phyloP scores from a whole-genome alignment of 2,113 vertebrate genomes.

The Neogale vison region DNA sequence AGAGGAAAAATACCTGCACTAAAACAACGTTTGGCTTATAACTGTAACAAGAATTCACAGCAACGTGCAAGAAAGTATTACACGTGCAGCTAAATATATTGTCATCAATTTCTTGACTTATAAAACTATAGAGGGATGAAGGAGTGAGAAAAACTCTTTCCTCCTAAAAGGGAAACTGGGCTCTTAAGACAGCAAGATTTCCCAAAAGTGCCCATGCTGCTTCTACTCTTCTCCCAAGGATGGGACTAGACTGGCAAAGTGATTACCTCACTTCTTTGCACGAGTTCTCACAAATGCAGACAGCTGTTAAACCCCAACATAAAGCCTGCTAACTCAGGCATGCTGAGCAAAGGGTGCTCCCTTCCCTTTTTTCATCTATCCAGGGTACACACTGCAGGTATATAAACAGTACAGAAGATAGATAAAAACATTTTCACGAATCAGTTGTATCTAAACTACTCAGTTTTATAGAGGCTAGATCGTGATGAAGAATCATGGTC shows the following conservation, averaged over 20 bases:
- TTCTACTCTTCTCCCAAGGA: not conserved
- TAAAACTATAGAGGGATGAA: not conserved
- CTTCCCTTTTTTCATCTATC: not conserved
- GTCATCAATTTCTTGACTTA: not conserved
- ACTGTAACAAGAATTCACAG: not conserved
- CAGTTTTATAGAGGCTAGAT: not conserved
- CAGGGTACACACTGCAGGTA: not conserved
- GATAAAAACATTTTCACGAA: not conserved
- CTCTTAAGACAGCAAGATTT: not conserved
- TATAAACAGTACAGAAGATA: not conserved
- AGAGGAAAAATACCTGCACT: not conserved
- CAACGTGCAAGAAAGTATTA: not conserved
- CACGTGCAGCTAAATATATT: not conserved
- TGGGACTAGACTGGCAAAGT: accelerated
- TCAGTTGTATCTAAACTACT: not conserved
- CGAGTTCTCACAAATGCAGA: not conserved
- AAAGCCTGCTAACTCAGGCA: not conserved
- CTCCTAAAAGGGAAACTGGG: not conserved
- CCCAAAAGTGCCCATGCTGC: not conserved
- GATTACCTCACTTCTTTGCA: too few relatives aligned
- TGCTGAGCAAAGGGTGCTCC: not conserved
- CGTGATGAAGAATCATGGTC: not conserved
- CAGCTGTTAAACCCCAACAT: accelerated
- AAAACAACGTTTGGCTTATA: not conserved
- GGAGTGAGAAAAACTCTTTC: not conserved